Conservation (phyloP, 1,140 invertebrate species). For the Magallana angulata region DNA sequence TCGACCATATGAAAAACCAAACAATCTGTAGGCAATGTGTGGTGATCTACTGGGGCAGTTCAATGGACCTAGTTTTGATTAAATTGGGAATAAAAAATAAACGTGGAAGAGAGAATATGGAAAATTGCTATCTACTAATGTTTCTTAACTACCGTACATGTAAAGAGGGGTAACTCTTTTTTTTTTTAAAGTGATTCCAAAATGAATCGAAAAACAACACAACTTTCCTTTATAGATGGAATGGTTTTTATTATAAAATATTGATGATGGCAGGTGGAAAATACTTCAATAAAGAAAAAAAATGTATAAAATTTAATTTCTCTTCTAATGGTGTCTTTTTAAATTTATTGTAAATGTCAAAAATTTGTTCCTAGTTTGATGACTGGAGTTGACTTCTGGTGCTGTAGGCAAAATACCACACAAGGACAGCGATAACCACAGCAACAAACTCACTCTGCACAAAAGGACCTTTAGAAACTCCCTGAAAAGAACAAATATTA, state of each 20-base stretch:
- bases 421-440: conserved; percentile 86
- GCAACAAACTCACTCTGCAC: conserved; percentile 95
- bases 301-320: conserved; percentile 18
- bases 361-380: conserved; percentile 52
- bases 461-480: conserved; percentile 93
- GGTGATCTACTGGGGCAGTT: too few species aligned
- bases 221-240: neutral
- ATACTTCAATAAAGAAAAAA: neutral
- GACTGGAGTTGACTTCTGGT: conserved; percentile 79
- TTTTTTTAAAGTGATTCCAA: neutral
- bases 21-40: too few species aligned
- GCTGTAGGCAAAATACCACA: conserved; percentile 92
- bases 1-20: too few species aligned
- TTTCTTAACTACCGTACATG: neutral
- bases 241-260: conserved; percentile 33
- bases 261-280: neutral
- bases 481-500: conserved; percentile 77
- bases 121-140: too few species aligned
- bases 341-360: conserved; percentile 1
- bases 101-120: too few species aligned
- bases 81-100: too few species aligned
- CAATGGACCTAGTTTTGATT: too few species aligned
- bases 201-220: neutral
- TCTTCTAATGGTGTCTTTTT: neutral
- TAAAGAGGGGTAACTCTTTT: neutral